These are phyloP conservation scores for Yponomeuta malinellus DNA, from an alignment of 2,888 invertebrate genomes.

Conservation along the genomic window DNA sequence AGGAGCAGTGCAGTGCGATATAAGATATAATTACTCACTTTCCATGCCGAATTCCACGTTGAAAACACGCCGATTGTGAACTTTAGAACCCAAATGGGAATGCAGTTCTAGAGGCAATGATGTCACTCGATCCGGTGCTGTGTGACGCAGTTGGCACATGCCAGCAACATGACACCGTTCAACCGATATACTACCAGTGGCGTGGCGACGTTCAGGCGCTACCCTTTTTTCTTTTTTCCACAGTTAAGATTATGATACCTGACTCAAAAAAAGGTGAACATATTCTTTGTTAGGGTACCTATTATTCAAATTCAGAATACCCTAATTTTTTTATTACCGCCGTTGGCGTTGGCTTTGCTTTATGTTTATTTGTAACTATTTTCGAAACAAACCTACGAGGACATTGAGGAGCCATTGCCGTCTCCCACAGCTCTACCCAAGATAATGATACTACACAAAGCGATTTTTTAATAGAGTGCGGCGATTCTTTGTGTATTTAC, in stretches of 20 bases:
- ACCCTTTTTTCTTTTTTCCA: background rate
- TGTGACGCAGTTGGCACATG: slow-evolving; percentile 63
- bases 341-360: no score
- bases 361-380: no score
- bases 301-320: no score
- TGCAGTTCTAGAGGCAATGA: slow-evolving; percentile 29
- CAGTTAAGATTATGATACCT: background rate
- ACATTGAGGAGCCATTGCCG: no score
- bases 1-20: background rate
- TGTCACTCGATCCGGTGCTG: slow-evolving; percentile 42
- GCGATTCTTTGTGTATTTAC: slow-evolving; percentile 20
- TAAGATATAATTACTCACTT: background rate
- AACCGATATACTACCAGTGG: slow-evolving; percentile 28
- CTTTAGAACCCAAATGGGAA: slow-evolving; percentile 17
- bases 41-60: background rate
- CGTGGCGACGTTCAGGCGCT: slow-evolving; percentile 17
- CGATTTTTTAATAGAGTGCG: background rate
- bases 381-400: no score
- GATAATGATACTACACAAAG: slow-evolving; percentile 1
- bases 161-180: slow-evolving; percentile 39
- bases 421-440: background rate
- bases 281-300: no score
- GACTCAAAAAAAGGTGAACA: no score
- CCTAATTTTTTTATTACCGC: no score
- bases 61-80: background rate